Evolutionary conservation across 2,797 vertebrate species (phyloP).

Genomic region (Sebastes melanostomus): DNA sequence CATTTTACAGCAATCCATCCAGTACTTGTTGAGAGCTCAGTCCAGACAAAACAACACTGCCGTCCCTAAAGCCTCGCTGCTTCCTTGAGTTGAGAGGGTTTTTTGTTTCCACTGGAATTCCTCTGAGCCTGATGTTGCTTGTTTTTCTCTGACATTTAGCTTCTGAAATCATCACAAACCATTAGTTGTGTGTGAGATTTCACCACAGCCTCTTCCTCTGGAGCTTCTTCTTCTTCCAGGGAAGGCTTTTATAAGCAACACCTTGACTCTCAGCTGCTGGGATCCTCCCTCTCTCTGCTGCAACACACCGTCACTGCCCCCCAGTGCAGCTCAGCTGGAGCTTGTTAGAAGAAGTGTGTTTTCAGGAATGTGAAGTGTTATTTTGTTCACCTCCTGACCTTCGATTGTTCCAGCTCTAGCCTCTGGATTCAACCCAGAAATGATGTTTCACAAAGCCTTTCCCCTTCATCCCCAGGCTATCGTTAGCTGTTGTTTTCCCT

Average conservation of each 20-base stretch:
- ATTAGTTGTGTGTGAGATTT: background rate
- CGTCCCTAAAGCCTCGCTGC: background rate
- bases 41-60: background rate
- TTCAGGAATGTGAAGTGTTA: background rate
- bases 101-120: background rate
- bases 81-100: background rate
- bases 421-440: background rate
- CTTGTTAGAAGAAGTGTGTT: background rate
- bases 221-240: background rate
- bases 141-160: background rate
- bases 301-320: background rate
- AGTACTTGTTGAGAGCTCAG: background rate
- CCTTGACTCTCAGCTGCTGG: background rate
- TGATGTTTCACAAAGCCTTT: background rate
- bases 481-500: background rate
- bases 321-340: background rate
- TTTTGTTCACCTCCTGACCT: conserved; percentile 3
- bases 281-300: background rate
- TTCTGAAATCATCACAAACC: background rate
- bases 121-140: background rate
- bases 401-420: background rate
- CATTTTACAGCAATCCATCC: background rate
- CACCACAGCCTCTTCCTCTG: background rate
- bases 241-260: background rate
- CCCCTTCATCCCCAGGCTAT: background rate